Evolutionary conservation across 2,797 vertebrate species (phyloP), one percentile per base, ranked within the genome.

Genomic region (Rhadinocentrus ornatus): DNA sequence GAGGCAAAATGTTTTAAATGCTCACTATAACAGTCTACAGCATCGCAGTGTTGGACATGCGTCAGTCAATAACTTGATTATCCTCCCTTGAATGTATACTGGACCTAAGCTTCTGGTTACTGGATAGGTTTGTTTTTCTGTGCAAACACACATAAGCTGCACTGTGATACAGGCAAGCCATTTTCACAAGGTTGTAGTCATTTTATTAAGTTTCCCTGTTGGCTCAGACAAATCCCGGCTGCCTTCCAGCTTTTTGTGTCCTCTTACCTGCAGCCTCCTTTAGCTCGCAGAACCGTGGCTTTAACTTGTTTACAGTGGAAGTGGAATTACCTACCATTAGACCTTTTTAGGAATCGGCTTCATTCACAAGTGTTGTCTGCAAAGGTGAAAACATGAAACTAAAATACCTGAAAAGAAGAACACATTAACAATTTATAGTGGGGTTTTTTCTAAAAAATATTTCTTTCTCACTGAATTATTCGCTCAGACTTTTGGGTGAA

Each of bases 241-340:
- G 18, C 41, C 20, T 44, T 44, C 16, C 18, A 20, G 41, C 41
- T 20, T 18, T 41, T 20, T 50, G 22, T 22, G 20, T 66, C 58
- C 39, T 65, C 53, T 61, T 66, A 82, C 73, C 82, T 85, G 60
- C 31, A 67, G 68, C 46, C 31, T 62, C 32, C 6, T 44, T 61
- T 64, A 29, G 69, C 53, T 59, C 29, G 41, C 65, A 44, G 22
- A 69, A 35, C 22, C 3, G 41, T 61, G 68, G 79, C 71, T 68
- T 68, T 66, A 72, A 63, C 55, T 34, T 50, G 66, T 68, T 75
- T 52, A 57, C 50, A 18, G 39, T 60, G 41, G 78, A 77, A 50
- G 54, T 71, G 58, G 75, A 81, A 66, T 77, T 57, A 55, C 3
- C 57, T 54, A 55, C 55, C 12, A 10, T 62, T 77, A 62, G 80